Evolutionary conservation across 2,113 vertebrate genomes (phyloP).

Genomic region (Egretta garzetta): DNA sequence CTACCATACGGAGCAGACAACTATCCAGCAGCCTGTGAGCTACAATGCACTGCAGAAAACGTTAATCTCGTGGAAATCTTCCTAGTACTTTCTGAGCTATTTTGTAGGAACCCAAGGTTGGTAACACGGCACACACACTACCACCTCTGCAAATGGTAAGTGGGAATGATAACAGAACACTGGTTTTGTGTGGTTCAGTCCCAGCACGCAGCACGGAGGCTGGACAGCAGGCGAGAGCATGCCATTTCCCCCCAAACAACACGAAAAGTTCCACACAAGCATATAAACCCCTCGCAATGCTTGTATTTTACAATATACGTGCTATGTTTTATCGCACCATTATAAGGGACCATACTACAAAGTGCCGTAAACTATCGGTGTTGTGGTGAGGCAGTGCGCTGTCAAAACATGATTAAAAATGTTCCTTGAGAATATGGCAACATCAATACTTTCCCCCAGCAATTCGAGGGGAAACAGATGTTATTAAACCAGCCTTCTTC

Average conservation of each 20-base stretch:
- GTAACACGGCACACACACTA: neutral
- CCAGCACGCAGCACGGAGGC: neutral
- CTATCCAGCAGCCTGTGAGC: neutral
- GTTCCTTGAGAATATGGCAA: constrained; percentile 22
- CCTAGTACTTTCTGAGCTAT: neutral
- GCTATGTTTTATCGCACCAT: neutral
- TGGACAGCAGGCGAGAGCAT: neutral
- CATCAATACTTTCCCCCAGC: constrained; percentile 15
- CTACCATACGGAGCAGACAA: neutral
- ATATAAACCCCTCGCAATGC: neutral
- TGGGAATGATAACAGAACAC: neutral
- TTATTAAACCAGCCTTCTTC: constrained; percentile 47
- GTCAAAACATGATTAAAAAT: constrained; percentile 41
- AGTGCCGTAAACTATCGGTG: neutral
- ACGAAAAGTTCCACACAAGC: neutral
- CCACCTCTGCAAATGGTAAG: neutral
- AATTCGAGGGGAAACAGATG: constrained; percentile 39
- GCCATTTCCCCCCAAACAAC: neutral
- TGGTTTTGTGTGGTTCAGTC: neutral
- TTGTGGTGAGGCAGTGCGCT: neutral
- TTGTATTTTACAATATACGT: neutral
- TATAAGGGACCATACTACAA: neutral
- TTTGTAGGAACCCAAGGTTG: neutral
- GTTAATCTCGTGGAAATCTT: neutral
- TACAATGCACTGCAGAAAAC: neutral